Conservation (phyloP, 2,113 vertebrate species). For the Formicarius rufipectus region DNA sequence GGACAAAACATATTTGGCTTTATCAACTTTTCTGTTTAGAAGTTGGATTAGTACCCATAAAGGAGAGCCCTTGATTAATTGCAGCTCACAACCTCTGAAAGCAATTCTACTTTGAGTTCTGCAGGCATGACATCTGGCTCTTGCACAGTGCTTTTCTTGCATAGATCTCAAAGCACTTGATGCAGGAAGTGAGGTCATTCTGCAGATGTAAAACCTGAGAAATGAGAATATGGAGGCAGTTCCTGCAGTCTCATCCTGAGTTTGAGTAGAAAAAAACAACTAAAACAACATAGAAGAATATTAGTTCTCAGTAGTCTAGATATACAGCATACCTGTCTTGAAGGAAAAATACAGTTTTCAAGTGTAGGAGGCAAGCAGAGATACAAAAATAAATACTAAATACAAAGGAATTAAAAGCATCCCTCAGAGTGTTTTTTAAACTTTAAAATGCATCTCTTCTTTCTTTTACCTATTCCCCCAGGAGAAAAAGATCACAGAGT, state of each 20-base stretch:
- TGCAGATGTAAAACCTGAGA: background rate
- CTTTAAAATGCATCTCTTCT: background rate
- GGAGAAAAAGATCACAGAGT: background rate
- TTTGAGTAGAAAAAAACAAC: background rate
- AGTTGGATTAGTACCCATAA: conserved; percentile 10
- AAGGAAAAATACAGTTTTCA: background rate
- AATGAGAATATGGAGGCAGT: background rate
- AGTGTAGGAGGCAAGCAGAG: background rate
- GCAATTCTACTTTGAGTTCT: background rate
- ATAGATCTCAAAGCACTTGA: background rate
- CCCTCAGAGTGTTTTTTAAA: background rate
- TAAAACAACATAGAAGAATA: background rate
- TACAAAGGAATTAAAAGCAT: background rate
- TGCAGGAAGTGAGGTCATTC: background rate
- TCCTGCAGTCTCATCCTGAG: background rate
- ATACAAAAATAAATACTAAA: background rate
- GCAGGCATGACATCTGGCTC: background rate
- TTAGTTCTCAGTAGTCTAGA: background rate
- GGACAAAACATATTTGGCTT: conserved; percentile 15
- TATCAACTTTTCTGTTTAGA: conserved; percentile 29
- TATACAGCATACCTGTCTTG: background rate
- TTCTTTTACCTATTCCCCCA: background rate
- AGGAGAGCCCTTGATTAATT: background rate
- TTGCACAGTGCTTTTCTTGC: background rate
- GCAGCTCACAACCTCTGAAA: background rate